Evolutionary conservation across 2,113 vertebrate genomes (phyloP).

Genomic region (Tinamus guttatus): DNA sequence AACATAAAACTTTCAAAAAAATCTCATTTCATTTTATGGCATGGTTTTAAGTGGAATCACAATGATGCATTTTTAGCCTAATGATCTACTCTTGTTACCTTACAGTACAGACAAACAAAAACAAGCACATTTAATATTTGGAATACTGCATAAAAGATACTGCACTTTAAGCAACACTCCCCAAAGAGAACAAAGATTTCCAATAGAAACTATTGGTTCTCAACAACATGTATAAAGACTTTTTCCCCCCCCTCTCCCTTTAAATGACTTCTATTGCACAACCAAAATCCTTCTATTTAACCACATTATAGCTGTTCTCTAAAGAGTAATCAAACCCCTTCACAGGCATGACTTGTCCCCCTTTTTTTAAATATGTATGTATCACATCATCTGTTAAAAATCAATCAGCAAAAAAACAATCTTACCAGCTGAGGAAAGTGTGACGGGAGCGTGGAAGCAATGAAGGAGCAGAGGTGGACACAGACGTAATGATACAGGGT

Average conservation of each 20-base stretch:
- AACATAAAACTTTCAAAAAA: not conserved
- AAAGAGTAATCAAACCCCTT: not conserved
- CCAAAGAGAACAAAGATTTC: not conserved
- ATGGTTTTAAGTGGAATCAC: not conserved
- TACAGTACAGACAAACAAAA: not conserved
- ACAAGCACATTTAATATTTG: not conserved
- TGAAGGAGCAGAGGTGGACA: conserved; percentile 87
- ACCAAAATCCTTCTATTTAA: not conserved
- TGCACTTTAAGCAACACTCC: not conserved
- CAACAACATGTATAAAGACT: not conserved
- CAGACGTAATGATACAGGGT: conserved; percentile 90
- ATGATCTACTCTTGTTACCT: not conserved
- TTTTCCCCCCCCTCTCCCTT: not conserved
- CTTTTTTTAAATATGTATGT: not conserved
- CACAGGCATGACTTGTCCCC: not conserved
- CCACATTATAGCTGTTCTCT: not conserved
- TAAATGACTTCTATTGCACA: not conserved
- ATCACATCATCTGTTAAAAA: not conserved
- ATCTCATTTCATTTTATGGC: not conserved
- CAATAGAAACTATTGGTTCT: not conserved
- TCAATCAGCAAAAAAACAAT: not conserved
- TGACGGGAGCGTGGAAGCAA: conserved; percentile 81
- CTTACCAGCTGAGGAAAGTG: conserved; percentile 89
- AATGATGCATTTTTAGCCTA: not conserved
- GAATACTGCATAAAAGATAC: not conserved